phyloP scores from a whole-genome alignment of 1,140 invertebrate species.

The Drosophila asahinai region DNA sequence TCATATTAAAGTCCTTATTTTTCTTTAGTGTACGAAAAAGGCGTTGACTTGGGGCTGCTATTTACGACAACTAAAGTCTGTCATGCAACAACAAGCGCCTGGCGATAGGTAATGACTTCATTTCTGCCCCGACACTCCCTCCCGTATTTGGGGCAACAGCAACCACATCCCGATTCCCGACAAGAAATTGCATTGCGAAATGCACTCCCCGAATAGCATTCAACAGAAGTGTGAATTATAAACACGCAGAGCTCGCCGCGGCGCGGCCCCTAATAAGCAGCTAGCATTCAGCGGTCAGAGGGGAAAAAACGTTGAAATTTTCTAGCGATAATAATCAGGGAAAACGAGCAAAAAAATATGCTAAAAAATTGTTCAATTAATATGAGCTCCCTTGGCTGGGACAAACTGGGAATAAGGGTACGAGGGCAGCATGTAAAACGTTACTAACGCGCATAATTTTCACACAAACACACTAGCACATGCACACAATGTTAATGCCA shows the following conservation, averaged over 20 bases:
- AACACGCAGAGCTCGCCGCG: slow-evolving; percentile 66
- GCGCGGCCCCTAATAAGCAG: slow-evolving; percentile 50
- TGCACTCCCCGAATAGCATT: slow-evolving; percentile 56
- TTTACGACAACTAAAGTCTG: slow-evolving; percentile 51
- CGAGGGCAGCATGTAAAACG: slow-evolving; percentile 50
- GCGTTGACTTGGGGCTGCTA: slow-evolving; percentile 47
- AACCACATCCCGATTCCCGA: background rate
- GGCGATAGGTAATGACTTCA: slow-evolving; percentile 68
- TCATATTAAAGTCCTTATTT: background rate
- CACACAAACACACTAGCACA: slow-evolving; percentile 53
- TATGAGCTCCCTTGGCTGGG: slow-evolving; percentile 54
- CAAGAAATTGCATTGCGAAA: slow-evolving; percentile 50
- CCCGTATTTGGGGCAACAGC: too few relatives aligned
- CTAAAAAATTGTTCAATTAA: slow-evolving; percentile 80
- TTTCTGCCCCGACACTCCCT: slow-evolving; percentile 23
- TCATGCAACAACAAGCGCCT: slow-evolving; percentile 61
- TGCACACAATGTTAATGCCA: slow-evolving; percentile 56
- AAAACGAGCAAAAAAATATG: slow-evolving; percentile 62
- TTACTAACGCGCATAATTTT: slow-evolving; percentile 72
- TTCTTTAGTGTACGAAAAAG: slow-evolving; percentile 11
- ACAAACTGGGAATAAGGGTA: background rate
- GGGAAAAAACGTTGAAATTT: slow-evolving; percentile 38
- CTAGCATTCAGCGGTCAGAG: slow-evolving; percentile 37
- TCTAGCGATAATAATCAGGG: slow-evolving; percentile 65
- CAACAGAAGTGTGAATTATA: slow-evolving; percentile 78